Conservation (phyloP, 1,140 invertebrate species). For the Calephelis nemesis region DNA sequence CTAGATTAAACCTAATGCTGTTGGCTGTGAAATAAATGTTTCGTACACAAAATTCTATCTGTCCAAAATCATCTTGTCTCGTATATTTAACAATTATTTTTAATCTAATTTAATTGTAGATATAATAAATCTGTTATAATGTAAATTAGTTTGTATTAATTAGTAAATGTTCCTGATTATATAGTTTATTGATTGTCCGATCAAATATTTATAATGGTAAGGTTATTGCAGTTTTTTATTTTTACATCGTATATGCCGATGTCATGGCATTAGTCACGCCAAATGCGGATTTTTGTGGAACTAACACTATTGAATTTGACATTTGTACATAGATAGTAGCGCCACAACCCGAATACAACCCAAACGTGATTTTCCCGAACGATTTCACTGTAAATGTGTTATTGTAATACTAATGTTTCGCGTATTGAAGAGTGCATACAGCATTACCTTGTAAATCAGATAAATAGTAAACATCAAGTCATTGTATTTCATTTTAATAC, state of each 20-base stretch:
- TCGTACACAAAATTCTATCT: conserved; percentile 6
- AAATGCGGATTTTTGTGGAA: background rate
- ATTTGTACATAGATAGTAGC: no score
- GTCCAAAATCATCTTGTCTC: conserved; percentile 21
- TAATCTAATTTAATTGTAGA: conserved; percentile 32
- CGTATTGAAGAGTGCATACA: no score
- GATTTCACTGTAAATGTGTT: no score
- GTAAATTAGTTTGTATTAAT: conserved; percentile 35
- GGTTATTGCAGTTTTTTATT: conserved; percentile 38
- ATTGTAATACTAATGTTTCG: no score
- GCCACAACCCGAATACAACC: no score
- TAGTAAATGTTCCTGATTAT: conserved; percentile 55
- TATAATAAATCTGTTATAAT: conserved; percentile 28
- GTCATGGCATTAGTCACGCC: background rate
- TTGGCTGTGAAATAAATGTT: conserved; percentile 34
- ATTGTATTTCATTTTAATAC: no score
- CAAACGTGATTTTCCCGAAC: no score
- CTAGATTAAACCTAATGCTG: conserved; percentile 26
- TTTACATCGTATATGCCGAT: conserved; percentile 11
- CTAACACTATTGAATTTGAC: background rate
- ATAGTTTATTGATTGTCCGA: conserved; percentile 46
- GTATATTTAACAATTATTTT: conserved; percentile 21
- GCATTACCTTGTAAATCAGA: no score
- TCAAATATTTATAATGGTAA: conserved; percentile 44
- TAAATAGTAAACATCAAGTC: no score